Evolutionary conservation across 2,113 vertebrate genomes (phyloP).

Genomic region (Naja naja): DNA sequence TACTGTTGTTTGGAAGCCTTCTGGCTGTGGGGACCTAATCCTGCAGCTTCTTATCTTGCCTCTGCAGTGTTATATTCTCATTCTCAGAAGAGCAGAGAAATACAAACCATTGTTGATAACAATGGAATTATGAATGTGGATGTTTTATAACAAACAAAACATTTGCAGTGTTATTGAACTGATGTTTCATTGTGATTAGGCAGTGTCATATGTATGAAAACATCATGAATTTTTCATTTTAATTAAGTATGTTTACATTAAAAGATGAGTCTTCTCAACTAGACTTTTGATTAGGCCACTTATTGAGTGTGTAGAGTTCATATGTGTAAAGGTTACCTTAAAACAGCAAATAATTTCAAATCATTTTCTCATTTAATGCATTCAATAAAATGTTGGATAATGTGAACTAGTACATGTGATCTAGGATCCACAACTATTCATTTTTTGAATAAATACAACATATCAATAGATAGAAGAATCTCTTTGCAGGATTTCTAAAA

Average conservation of each 20-base stretch:
- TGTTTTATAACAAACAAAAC: background rate
- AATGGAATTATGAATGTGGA: background rate
- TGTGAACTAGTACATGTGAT: background rate
- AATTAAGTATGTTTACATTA: background rate
- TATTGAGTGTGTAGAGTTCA: background rate
- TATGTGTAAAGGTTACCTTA: background rate
- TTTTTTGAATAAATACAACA: background rate
- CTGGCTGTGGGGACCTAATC: background rate
- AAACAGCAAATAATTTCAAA: background rate
- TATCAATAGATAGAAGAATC: background rate
- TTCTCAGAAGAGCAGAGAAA: background rate
- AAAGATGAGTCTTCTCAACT: background rate
- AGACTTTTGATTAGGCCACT: background rate
- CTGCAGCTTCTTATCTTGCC: background rate
- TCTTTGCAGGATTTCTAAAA: background rate
- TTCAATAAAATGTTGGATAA: background rate
- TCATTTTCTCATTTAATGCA: background rate
- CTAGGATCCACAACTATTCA: background rate
- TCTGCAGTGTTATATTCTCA: background rate
- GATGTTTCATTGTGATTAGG: background rate
- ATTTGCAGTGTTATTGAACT: background rate
- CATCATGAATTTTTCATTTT: background rate
- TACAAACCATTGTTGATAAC: background rate
- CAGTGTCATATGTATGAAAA: background rate
- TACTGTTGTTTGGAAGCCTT: background rate